Base-by-base conservation (phyloP, 2,113 vertebrate species). In the Triplophysa siluroides region DNA sequence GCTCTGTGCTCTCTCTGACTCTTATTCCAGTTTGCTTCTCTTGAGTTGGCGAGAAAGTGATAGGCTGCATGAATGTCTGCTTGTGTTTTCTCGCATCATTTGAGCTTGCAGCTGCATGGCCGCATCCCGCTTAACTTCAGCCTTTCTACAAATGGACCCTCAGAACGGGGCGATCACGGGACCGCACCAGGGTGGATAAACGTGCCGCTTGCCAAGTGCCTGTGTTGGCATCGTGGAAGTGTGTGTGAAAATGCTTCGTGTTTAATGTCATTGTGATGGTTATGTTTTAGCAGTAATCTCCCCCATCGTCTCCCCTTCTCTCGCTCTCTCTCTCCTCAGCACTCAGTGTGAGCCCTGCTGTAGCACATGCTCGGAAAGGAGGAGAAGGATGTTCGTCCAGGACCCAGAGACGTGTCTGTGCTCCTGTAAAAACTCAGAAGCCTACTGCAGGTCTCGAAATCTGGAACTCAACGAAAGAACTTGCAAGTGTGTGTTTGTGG, bases 391-490 rank as follows among this genome's bases (percentile, higher is more conserved):
- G 92, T 98, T 95, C 94, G 90, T 97, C 91, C 97, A 98, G 93
- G 95, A 99, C 91, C 96, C 94, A 63, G 91, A 93, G 88, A 99
- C 95, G 90, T 99, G 97, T 94, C 96, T 93, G 93, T 99, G 97
- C 92, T 96, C 97, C 94, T 99, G 97, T 94, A 99, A 97, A 95
- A 93, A 96, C 95, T 95, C 96, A 89, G 95, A 96, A 80, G 95
- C 94, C 86, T 93, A 94, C 95, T 99, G 97, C 94, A 97, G 95
- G 95, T 95, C 95, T 88, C 96, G 93, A 92, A 95, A 97, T 88
- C 96, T 96, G 93, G 97, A 99, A 94, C 96, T 99, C 94, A 99
- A 98, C 91, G 97, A 98, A 94, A 95, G 95, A 93, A 98, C 96
- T 94, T 99, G 97, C 97, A 99, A 94, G 97, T 99, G 94, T 94